A percentile compares a stretch with the other conserved stretches of the same genome.
These are phyloP conservation scores for Myrmecophaga tridactyla DNA, from an alignment of 2,113 vertebrate species.

Conservation along the genomic window DNA sequence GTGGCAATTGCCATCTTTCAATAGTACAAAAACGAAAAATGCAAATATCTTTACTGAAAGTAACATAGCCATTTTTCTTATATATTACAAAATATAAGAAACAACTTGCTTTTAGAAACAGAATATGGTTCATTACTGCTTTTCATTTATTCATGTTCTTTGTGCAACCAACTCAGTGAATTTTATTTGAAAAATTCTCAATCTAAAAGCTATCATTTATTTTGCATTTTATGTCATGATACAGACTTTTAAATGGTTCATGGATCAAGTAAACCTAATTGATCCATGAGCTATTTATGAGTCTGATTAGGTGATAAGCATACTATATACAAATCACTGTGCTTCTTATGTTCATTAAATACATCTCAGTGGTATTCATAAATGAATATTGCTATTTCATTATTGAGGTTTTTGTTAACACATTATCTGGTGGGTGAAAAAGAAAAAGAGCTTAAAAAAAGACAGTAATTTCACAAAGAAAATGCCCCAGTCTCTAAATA, in stretches of 20 bases:
- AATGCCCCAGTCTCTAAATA: not conserved
- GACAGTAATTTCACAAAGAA: slow-evolving; percentile 3
- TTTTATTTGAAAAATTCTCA: slow-evolving; percentile 37
- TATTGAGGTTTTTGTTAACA: slow-evolving; percentile 56
- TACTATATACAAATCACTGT: slow-evolving; percentile 72
- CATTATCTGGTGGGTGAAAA: not conserved
- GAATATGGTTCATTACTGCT: not conserved
- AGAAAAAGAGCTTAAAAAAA: not conserved
- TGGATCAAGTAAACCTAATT: slow-evolving; percentile 72
- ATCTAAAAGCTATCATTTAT: slow-evolving; percentile 68
- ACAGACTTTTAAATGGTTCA: slow-evolving; percentile 70
- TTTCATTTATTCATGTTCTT: slow-evolving; percentile 6
- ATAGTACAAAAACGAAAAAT: slow-evolving; percentile 25
- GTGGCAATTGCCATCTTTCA: not conserved
- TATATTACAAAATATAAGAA: slow-evolving; percentile 5
- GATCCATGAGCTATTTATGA: slow-evolving; percentile 75
- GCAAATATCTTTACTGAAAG: not conserved
- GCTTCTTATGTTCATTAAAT: slow-evolving; percentile 56
- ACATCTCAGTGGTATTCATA: slow-evolving; percentile 52
- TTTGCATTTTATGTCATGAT: slow-evolving; percentile 68
- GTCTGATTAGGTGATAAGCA: slow-evolving; percentile 67
- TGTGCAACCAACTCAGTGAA: not conserved
- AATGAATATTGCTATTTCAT: slow-evolving; percentile 73
- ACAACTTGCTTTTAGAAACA: slow-evolving; percentile 24
- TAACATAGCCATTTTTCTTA: not conserved